Percentiles rank a stretch among this genome's conserved stretches.
Evolutionary conservation across 2,113 vertebrate species (phyloP).

Genomic region (Ciconia boyciana): DNA sequence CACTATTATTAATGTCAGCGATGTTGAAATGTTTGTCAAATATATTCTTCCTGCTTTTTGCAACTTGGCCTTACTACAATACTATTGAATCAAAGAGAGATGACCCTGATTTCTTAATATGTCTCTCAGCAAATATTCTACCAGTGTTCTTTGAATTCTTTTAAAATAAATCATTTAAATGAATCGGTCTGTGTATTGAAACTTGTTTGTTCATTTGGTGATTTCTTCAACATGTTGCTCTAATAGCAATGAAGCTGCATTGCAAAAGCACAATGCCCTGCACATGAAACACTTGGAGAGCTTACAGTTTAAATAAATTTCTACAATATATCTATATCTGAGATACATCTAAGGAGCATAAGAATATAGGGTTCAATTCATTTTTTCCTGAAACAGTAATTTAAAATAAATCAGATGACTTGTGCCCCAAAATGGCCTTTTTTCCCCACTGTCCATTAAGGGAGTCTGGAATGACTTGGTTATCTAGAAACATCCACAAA

Average conservation of each 20-base stretch:
- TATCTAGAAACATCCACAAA: not conserved
- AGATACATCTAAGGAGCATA: not conserved
- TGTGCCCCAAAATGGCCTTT: not conserved
- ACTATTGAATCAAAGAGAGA: not conserved
- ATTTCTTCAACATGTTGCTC: not conserved
- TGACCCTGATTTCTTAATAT: not conserved
- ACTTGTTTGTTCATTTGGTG: not conserved
- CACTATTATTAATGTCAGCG: not conserved
- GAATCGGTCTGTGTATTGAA: not conserved
- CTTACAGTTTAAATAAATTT: not conserved
- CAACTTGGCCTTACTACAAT: not conserved
- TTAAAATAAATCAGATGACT: not conserved
- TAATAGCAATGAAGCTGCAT: not conserved
- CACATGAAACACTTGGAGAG: not conserved
- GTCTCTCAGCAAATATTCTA: not conserved
- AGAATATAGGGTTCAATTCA: not conserved
- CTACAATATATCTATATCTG: not conserved
- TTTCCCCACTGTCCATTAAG: not conserved
- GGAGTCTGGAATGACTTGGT: not conserved
- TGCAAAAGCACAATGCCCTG: not conserved
- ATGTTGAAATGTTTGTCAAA: not conserved
- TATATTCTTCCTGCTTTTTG: not conserved
- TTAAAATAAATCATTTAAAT: not conserved
- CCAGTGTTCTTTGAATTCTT: not conserved
- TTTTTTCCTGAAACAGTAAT: not conserved